phyloP scores from a whole-genome alignment of 2,113 vertebrate genomes.

The Nothobranchius furzeri region DNA sequence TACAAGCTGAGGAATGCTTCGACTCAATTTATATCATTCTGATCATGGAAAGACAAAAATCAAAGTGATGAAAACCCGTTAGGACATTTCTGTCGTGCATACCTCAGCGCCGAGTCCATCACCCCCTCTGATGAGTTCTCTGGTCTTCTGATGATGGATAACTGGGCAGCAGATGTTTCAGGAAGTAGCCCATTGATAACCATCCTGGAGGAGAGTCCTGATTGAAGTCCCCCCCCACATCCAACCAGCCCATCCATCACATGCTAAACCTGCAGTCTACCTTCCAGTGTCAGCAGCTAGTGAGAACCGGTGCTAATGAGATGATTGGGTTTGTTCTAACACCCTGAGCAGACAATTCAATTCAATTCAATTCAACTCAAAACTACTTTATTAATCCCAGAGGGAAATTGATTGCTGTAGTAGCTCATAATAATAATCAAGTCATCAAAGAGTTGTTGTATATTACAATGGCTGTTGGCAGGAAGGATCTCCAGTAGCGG shows the following conservation, averaged over 20 bases:
- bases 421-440: too few species aligned
- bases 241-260: slow-evolving; percentile 55
- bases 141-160: slow-evolving; percentile 59
- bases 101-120: slow-evolving; percentile 16
- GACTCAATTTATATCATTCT: not conserved
- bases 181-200: slow-evolving; percentile 67
- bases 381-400: too few species aligned
- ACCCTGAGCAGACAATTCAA: slow-evolving; percentile 1
- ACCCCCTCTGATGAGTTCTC: slow-evolving; percentile 15
- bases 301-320: slow-evolving; percentile 38
- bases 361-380: too few species aligned
- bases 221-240: slow-evolving; percentile 33
- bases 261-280: slow-evolving; percentile 46
- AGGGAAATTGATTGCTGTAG: too few species aligned
- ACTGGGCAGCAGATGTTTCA: slow-evolving; percentile 65
- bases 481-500: too few species aligned
- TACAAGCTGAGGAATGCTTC: slow-evolving; percentile 9
- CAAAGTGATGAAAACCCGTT: not conserved
- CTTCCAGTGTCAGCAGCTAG: slow-evolving; percentile 51
- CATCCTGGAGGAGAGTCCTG: slow-evolving; percentile 38
- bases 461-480: too few species aligned
- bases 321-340: slow-evolving; percentile 30
- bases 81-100: slow-evolving; percentile 8
- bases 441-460: too few species aligned
- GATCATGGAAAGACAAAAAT: not conserved